phyloP scores from a whole-genome alignment of 1,140 invertebrate genomes.

The Drosophila bocki region DNA sequence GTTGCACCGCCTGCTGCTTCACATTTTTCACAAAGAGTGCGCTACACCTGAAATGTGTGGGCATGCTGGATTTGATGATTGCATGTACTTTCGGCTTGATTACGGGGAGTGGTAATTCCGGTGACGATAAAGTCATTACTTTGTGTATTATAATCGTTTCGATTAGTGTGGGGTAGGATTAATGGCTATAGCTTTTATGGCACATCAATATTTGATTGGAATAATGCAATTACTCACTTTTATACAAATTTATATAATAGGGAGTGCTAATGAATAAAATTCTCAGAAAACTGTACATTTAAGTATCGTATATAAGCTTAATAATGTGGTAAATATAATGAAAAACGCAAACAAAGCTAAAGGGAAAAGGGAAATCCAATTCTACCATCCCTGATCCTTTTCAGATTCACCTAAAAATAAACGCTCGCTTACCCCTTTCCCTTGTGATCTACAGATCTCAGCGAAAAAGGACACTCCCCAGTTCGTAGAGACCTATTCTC shows the following conservation, averaged over 20 bases:
- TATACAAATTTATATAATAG: neutral
- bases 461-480: constrained; percentile 11
- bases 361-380: too few species aligned
- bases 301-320: too few species aligned
- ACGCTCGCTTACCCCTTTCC: neutral
- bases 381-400: too few species aligned
- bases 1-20: constrained; percentile 55
- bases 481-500: constrained; percentile 1
- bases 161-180: neutral
- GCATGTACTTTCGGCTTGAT: neutral
- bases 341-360: too few species aligned
- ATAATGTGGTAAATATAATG: too few species aligned
- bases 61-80: constrained; percentile 40
- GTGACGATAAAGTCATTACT: constrained; percentile 31
- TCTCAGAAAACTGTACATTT: too few species aligned
- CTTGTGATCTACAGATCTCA: neutral
- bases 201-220: neutral
- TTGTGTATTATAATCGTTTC: neutral
- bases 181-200: neutral
- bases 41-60: constrained; percentile 54
- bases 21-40: constrained; percentile 68
- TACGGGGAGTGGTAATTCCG: constrained; percentile 9
- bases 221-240: neutral
- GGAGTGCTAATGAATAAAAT: too few species aligned
- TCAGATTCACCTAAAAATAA: too few species aligned